These are phyloP conservation scores for Steatocranus sp. DNA, from an alignment of 2,797 vertebrate genomes.

Conservation along the genomic window DNA sequence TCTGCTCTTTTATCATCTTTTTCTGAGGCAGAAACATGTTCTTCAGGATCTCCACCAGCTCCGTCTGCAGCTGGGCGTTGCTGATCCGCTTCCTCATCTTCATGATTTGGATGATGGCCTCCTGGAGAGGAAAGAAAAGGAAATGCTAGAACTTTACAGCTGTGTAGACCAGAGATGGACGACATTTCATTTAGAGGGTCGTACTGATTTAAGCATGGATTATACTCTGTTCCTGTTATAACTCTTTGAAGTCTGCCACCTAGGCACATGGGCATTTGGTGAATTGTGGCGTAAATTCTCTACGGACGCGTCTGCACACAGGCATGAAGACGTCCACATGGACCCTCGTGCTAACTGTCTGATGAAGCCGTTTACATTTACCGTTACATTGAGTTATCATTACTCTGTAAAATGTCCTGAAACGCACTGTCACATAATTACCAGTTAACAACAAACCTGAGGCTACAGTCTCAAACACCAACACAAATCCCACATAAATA, in stretches of 20 bases:
- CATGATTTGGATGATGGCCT: conserved; percentile 99
- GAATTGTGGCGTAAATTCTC: fast-evolving
- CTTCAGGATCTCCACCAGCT: conserved; percentile 98
- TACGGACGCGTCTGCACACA: neutral
- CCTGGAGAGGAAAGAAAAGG: conserved; percentile 61
- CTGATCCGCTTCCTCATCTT: conserved; percentile 98
- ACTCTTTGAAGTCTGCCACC: neutral
- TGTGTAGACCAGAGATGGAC: fast-evolving
- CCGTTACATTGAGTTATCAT: neutral
- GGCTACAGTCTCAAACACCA: neutral
- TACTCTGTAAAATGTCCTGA: neutral
- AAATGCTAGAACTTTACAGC: neutral
- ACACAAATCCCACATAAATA: neutral
- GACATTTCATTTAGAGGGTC: neutral
- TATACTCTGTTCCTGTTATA: neutral
- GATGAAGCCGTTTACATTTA: neutral
- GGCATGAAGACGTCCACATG: neutral
- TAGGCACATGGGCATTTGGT: neutral
- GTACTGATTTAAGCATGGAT: neutral
- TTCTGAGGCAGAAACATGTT: conserved; percentile 99
- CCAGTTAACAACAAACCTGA: neutral
- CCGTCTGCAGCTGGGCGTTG: conserved; percentile 95
- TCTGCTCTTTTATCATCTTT: conserved; percentile 99
- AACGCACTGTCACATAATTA: neutral
- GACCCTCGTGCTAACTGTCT: neutral